Evolutionary conservation across 2,888 invertebrate genomes (phyloP).

Genomic region (Gortyna flavago): DNA sequence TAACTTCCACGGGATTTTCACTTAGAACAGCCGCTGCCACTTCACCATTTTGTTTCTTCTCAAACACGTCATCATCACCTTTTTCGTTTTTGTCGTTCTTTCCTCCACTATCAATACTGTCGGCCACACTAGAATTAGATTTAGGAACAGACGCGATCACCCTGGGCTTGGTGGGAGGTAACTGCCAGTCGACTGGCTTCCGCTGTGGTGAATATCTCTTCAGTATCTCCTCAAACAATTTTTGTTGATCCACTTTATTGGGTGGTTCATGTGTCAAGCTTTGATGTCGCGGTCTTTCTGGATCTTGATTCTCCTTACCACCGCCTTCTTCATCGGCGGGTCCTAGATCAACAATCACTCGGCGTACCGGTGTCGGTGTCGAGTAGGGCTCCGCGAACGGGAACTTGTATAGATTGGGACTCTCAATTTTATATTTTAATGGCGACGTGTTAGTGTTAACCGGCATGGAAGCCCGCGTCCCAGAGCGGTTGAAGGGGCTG

Average conservation of each 20-base stretch:
- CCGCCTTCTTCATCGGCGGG: conserved; percentile 74
- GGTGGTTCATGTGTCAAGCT: conserved; percentile 79
- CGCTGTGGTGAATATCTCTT: conserved; percentile 88
- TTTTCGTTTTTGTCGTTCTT: conserved; percentile 73
- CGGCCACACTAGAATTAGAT: conserved; percentile 80
- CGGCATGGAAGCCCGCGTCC: conserved; percentile 84
- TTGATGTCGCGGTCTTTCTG: conserved; percentile 76
- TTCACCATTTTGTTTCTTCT: conserved; percentile 71
- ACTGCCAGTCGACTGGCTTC: conserved; percentile 85
- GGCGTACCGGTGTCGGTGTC: conserved; percentile 85
- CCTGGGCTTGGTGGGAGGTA: conserved; percentile 86
- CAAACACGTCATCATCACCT: conserved; percentile 83
- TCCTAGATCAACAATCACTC: conserved; percentile 80
- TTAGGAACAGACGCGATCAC: conserved; percentile 86
- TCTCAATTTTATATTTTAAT: conserved; percentile 85
- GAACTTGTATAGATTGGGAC: conserved; percentile 87
- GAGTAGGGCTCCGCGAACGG: conserved; percentile 88
- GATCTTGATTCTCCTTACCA: conserved; percentile 82
- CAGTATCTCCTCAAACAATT: conserved; percentile 85
- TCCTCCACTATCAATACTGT: conserved; percentile 76
- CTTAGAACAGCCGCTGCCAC: conserved; percentile 59
- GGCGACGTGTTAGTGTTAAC: conserved; percentile 79
- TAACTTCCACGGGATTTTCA: conserved; percentile 66
- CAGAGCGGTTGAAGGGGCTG: conserved; percentile 80
- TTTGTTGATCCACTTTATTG: conserved; percentile 83